phyloP scores from a whole-genome alignment of 2,888 invertebrate species.

The Bibio marci region DNA sequence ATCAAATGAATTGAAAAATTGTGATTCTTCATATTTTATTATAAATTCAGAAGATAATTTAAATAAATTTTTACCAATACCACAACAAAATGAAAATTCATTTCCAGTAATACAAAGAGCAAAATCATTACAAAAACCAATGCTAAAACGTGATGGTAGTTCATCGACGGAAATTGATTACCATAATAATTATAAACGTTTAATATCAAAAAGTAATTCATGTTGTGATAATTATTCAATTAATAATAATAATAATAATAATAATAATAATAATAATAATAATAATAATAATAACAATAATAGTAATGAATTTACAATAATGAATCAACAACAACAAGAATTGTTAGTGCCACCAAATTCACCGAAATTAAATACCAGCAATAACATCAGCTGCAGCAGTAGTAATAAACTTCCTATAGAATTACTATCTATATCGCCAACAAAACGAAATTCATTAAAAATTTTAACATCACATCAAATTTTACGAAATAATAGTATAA shows the following conservation, averaged over 20 bases:
- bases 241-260: too few relatives aligned
- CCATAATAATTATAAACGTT: constrained; percentile 16
- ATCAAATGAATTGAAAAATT: too few relatives aligned
- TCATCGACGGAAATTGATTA: constrained; percentile 5
- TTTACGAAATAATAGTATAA: too few relatives aligned
- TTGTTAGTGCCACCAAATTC: constrained; percentile 18
- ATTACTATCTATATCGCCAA: constrained; percentile 17
- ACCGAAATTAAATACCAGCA: constrained; percentile 14
- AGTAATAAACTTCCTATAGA: too few relatives aligned
- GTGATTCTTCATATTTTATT: neutral
- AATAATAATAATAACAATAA: too few relatives aligned
- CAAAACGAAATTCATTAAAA: constrained; percentile 12
- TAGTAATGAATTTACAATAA: neutral
- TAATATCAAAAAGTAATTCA: constrained; percentile 21
- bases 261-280: too few relatives aligned
- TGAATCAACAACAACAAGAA: constrained; percentile 4
- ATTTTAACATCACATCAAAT: too few relatives aligned
- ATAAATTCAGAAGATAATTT: constrained; percentile 16
- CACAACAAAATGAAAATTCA: constrained; percentile 8
- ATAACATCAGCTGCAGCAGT: constrained; percentile 21
- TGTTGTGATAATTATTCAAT: constrained; percentile 18
- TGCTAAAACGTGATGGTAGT: neutral
- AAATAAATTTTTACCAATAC: constrained; percentile 2
- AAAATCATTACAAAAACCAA: constrained; percentile 18
- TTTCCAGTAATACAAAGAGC: constrained; percentile 19